phyloP scores from a whole-genome alignment of 2,113 vertebrate species.

The Proteles cristata region DNA sequence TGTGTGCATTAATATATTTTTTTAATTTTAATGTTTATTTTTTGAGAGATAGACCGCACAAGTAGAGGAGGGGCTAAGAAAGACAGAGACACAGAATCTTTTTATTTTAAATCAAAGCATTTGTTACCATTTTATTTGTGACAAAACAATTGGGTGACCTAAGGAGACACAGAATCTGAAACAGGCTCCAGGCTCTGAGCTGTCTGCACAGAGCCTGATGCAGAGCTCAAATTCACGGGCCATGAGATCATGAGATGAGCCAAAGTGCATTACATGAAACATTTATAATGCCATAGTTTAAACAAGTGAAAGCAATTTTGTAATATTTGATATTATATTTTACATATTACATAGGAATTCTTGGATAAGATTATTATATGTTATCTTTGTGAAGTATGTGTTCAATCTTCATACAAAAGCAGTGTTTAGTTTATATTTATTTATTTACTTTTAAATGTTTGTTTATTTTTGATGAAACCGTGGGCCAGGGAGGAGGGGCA shows the following conservation, averaged over 20 bases:
- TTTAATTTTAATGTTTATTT: not conserved
- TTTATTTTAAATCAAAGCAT: not conserved
- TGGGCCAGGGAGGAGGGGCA: too few species aligned
- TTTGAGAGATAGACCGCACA: too few species aligned
- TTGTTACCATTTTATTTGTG: not conserved
- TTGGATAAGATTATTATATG: not conserved
- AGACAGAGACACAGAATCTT: too few species aligned
- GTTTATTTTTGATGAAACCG: too few species aligned
- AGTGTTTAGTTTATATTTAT: not conserved
- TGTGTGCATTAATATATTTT: not conserved
- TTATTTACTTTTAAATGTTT: too few species aligned
- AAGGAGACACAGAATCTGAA: not conserved
- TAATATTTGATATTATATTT: not conserved
- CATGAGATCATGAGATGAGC: too few species aligned
- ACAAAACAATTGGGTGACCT: not conserved
- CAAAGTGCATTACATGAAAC: not conserved
- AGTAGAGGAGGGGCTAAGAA: too few species aligned
- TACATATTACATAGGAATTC: not conserved
- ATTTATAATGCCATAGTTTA: not conserved
- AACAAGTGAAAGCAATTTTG: not conserved
- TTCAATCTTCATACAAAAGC: not conserved
- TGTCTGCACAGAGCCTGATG: too few species aligned
- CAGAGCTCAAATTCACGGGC: too few species aligned
- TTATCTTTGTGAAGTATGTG: constrained; percentile 15
- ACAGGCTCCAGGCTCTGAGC: too few species aligned